These are phyloP conservation scores for Gambelia wislizenii DNA, from an alignment of 2,797 vertebrate genomes.

Conservation along the genomic window DNA sequence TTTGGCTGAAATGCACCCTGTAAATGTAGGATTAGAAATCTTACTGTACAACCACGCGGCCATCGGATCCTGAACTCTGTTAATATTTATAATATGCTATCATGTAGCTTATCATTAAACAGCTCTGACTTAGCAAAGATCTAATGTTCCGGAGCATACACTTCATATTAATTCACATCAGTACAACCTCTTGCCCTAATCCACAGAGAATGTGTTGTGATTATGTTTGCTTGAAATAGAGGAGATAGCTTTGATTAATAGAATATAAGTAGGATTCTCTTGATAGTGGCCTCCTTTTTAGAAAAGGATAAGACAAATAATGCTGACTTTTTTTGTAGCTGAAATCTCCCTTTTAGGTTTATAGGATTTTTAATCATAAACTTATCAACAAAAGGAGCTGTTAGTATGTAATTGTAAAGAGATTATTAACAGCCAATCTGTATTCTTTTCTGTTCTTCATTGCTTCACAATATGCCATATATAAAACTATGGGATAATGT, in stretches of 20 bases:
- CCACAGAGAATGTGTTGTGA: not conserved
- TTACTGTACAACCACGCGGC: not conserved
- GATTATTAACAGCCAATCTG: not conserved
- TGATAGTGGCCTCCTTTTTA: no score
- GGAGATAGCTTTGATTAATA: not conserved
- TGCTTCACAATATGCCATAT: not conserved
- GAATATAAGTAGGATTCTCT: not conserved
- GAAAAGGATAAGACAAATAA: not conserved
- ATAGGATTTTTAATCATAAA: rapidly evolving
- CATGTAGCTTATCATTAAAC: not conserved
- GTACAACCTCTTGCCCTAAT: no score
- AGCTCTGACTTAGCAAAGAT: not conserved
- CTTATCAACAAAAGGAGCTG: not conserved
- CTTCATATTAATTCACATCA: not conserved
- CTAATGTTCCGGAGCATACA: not conserved
- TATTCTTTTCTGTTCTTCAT: not conserved
- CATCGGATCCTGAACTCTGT: not conserved
- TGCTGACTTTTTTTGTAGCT: not conserved
- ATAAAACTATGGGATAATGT: constrained; percentile 41
- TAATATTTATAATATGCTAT: not conserved
- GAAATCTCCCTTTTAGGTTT: not conserved
- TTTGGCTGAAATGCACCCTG: not conserved
- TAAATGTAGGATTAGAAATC: not conserved
- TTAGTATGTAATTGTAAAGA: constrained; percentile 10
- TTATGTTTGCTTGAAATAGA: not conserved